phyloP scores from a whole-genome alignment of 2,113 vertebrate genomes.

The Acinonyx jubatus region DNA sequence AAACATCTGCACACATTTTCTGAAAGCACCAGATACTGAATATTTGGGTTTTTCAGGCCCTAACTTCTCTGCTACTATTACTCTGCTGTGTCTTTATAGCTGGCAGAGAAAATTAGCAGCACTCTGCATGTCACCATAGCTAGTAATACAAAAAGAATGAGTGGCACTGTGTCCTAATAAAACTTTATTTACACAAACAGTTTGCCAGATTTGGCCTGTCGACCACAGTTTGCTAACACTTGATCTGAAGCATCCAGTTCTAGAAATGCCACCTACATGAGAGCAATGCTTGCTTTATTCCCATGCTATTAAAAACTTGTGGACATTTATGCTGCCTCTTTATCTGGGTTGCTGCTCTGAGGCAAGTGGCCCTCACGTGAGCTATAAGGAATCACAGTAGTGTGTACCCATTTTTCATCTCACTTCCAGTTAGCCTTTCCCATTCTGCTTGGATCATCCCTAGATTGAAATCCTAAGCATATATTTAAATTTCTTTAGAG shows the following conservation, averaged over 20 bases:
- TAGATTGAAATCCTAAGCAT: neutral
- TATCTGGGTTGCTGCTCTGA: neutral
- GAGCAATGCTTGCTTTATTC: neutral
- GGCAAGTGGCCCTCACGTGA: neutral
- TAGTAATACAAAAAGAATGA: neutral
- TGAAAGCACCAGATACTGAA: neutral
- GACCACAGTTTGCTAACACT: neutral
- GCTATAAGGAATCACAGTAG: neutral
- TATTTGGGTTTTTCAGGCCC: neutral
- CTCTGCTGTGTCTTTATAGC: neutral
- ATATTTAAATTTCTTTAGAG: neutral
- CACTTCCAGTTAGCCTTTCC: neutral
- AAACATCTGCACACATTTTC: neutral
- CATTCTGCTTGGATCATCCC: neutral
- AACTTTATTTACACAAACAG: neutral
- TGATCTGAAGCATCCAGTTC: neutral
- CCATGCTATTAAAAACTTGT: neutral
- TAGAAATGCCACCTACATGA: neutral
- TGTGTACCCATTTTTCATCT: neutral
- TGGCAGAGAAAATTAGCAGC: neutral
- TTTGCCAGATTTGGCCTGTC: neutral
- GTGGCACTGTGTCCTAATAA: neutral
- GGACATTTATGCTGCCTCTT: neutral
- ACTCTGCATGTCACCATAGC: neutral
- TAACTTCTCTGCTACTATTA: neutral